A percentile compares a stretch with the other conserved stretches of the same genome.
Evolutionary conservation across 1,140 invertebrate species (phyloP).

Genomic region (Brachionus sp.): DNA sequence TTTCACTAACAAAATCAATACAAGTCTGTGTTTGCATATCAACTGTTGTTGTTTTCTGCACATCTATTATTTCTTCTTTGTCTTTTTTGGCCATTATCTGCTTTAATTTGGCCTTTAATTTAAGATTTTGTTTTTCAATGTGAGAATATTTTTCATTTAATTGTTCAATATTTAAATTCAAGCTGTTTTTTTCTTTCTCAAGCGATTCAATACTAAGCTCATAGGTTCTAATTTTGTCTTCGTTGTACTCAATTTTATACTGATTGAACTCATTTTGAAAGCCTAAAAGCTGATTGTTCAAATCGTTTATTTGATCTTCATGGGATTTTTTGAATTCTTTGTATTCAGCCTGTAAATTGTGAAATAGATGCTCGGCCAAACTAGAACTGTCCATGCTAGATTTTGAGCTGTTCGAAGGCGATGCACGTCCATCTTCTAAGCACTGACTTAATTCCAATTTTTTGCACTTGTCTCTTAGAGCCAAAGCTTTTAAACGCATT

Average conservation of each 20-base stretch:
- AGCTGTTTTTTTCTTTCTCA: neutral
- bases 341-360: constrained; percentile 3
- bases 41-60: neutral
- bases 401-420: neutral
- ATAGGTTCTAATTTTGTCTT: neutral
- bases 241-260: neutral
- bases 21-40: neutral
- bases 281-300: neutral
- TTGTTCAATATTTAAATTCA: neutral
- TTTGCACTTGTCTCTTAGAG: constrained; percentile 9
- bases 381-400: constrained; percentile 13
- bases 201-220: neutral
- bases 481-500: constrained; percentile 17
- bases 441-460: neutral
- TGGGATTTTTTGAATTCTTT: constrained; percentile 16
- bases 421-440: neutral
- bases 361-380: constrained; percentile 1
- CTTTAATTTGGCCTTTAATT: constrained; percentile 3
- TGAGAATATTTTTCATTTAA: neutral
- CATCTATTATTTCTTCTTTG: neutral
- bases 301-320: neutral
- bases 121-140: constrained; percentile 23
- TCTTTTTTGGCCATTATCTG: neutral
- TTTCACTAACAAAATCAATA: neutral
- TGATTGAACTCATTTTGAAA: neutral